Evolutionary conservation across 2,888 invertebrate species (phyloP).

Genomic region (Agriopis marginaria): DNA sequence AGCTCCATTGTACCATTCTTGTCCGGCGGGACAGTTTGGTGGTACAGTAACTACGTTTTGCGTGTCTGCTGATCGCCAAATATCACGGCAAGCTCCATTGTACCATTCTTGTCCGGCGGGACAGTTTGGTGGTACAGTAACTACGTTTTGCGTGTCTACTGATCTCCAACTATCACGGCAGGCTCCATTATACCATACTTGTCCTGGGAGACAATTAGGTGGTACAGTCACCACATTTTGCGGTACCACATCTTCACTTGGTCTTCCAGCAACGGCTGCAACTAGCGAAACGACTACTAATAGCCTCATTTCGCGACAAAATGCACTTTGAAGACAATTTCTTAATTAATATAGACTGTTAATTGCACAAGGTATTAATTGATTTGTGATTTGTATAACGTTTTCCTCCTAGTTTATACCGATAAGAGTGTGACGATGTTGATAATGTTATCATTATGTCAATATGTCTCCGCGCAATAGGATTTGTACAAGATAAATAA

Average conservation of each 20-base stretch:
- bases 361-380: conserved; percentile 29
- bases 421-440: conserved; percentile 24
- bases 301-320: conserved; percentile 16
- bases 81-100: conserved; percentile 24
- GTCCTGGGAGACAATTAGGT: conserved; percentile 34
- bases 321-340: conserved; percentile 5
- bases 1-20: conserved; percentile 26
- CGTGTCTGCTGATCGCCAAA: conserved; percentile 20
- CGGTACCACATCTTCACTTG: conserved; percentile 17
- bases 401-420: conserved; percentile 27
- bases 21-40: conserved; percentile 29
- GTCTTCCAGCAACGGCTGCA: conserved; percentile 22
- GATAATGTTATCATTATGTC: conserved; percentile 32
- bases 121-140: conserved; percentile 28
- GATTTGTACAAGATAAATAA: conserved; percentile 8
- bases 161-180: conserved; percentile 21
- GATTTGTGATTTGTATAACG: conserved; percentile 30
- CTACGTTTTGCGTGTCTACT: conserved; percentile 1
- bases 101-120: conserved; percentile 33
- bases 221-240: conserved; percentile 33
- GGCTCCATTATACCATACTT: conserved; percentile 31
- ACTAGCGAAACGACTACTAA: conserved; percentile 22
- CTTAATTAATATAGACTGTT: conserved; percentile 12
- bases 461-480: conserved; percentile 17
- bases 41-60: conserved; percentile 24